A percentile compares a stretch with the other conserved stretches of the same genome.
phyloP scores from a whole-genome alignment of 2,888 invertebrate genomes.

The Rhamnusium bicolor region DNA sequence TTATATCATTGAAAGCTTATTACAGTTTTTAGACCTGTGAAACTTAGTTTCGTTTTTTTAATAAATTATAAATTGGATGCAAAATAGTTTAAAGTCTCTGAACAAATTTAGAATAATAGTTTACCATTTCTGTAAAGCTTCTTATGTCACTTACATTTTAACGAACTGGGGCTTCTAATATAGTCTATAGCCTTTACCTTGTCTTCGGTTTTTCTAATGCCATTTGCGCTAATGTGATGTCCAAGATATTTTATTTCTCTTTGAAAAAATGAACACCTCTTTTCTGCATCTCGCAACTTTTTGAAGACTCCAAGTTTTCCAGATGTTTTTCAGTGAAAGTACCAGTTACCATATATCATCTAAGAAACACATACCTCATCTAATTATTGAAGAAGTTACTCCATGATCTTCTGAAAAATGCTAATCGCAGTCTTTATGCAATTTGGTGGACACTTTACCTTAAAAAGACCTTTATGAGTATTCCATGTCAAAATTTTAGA shows the following conservation, averaged over 20 bases:
- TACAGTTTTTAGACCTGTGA: constrained; percentile 26
- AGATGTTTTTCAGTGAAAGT: constrained; percentile 47
- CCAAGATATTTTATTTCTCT: constrained; percentile 61
- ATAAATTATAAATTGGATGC: constrained; percentile 38
- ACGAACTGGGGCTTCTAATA: constrained; percentile 38
- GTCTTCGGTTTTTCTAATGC: constrained; percentile 39
- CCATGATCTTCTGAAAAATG: constrained; percentile 63
- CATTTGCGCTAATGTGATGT: constrained; percentile 40
- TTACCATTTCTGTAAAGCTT: constrained; percentile 39
- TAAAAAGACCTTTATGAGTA: constrained; percentile 63
- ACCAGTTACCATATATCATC: constrained; percentile 61
- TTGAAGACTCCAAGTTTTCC: constrained; percentile 53
- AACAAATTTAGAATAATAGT: constrained; percentile 45
- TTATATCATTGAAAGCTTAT: constrained; percentile 33
- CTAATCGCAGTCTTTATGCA: constrained; percentile 52
- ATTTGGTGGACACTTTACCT: constrained; percentile 61
- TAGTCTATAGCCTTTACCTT: constrained; percentile 29
- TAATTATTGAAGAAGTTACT: constrained; percentile 55
- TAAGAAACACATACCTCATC: constrained; percentile 55
- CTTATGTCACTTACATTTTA: constrained; percentile 34
- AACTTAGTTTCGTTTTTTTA: constrained; percentile 29
- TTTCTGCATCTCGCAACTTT: constrained; percentile 45
- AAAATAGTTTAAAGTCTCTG: constrained; percentile 28
- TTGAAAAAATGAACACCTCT: constrained; percentile 63
- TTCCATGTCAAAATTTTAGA: constrained; percentile 58